Evolutionary conservation across 1,140 invertebrate genomes (phyloP).

Genomic region (Stegodyphus dumicola): DNA sequence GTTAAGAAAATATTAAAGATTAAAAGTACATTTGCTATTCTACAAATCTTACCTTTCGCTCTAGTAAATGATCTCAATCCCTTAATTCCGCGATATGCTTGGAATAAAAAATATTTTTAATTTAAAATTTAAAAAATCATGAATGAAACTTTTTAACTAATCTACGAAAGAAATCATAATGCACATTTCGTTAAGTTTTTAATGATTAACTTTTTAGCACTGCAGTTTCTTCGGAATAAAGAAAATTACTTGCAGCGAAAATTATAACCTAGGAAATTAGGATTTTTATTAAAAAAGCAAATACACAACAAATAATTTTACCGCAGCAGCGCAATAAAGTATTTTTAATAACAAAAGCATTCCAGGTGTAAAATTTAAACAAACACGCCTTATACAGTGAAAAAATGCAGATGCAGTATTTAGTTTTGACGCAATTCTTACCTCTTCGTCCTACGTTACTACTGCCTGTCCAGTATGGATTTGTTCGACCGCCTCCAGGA

Average conservation of each 20-base stretch:
- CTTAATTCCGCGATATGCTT: conserved; percentile 58
- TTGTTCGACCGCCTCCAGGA: conserved; percentile 14
- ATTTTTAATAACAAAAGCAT: not conserved
- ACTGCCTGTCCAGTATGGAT: conserved; percentile 41
- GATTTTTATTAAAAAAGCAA: not conserved
- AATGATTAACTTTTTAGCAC: not conserved
- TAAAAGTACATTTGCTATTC: not conserved
- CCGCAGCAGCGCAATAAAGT: not conserved
- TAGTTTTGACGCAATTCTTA: not conserved
- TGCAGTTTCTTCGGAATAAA: not conserved
- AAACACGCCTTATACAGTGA: not conserved
- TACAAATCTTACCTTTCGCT: conserved; percentile 37
- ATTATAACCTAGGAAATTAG: not conserved
- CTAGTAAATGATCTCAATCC: conserved; percentile 47
- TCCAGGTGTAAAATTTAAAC: not conserved
- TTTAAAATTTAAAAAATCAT: not conserved
- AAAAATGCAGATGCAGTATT: not conserved
- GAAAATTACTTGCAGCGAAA: not conserved
- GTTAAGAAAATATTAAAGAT: not conserved
- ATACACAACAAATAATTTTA: not conserved
- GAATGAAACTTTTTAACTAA: not conserved
- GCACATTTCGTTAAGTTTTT: no score
- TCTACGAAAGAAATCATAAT: not conserved
- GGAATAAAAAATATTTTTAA: conserved; percentile 22
- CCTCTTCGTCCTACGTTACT: conserved; percentile 35